Conservation (phyloP, 2,797 vertebrate species). For the Rhinella marina region DNA sequence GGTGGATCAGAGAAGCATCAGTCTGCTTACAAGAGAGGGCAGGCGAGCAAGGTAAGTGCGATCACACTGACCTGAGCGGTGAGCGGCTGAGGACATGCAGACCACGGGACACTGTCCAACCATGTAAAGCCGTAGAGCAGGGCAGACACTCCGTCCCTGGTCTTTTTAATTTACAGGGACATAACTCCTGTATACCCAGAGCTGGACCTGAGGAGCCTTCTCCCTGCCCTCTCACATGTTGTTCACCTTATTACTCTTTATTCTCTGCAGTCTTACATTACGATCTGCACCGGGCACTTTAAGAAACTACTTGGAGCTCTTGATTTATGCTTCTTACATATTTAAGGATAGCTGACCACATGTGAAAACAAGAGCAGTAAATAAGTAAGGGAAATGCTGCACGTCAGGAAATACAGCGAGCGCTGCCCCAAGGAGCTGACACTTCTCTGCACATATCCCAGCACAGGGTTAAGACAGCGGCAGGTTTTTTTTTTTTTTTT, state of each 20-base stretch:
- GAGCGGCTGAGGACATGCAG: not conserved
- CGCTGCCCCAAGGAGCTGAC: not conserved
- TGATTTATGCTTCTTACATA: not conserved
- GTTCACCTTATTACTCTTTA: not conserved
- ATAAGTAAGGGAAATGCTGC: not conserved
- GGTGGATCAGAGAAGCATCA: conserved; percentile 55
- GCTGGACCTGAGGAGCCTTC: not conserved
- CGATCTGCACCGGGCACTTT: not conserved
- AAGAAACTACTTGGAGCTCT: not conserved
- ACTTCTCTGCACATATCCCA: not conserved
- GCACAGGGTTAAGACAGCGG: not conserved
- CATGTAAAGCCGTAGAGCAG: not conserved
- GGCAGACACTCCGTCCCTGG: not conserved
- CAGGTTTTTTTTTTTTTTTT: not conserved
- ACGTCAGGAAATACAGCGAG: not conserved
- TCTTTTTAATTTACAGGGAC: not conserved
- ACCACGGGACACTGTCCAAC: too few relatives aligned
- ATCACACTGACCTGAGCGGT: not conserved
- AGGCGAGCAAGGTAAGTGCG: conserved; percentile 42
- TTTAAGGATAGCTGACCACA: not conserved
- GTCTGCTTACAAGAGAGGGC: conserved; percentile 45
- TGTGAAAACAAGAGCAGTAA: not conserved
- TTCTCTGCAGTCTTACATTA: not conserved
- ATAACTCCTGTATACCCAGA: not conserved
- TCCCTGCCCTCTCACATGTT: not conserved